Conservation (phyloP, 2,888 invertebrate genomes). For the Phyllotreta striolata region DNA sequence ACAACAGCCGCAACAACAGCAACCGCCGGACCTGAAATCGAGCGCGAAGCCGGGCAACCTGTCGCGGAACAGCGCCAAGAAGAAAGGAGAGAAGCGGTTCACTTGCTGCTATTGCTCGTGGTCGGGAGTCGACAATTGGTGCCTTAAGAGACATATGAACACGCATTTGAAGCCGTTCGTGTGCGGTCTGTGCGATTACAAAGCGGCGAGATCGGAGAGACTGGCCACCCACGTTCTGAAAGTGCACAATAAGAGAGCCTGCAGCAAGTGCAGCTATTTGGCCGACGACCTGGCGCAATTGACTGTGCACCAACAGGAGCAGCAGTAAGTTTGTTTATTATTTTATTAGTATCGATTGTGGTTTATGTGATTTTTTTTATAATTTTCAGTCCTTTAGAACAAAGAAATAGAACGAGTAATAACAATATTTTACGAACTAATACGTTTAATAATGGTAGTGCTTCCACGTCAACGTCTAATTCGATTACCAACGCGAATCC, state of each 20-base stretch:
- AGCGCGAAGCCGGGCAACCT: slow-evolving; percentile 45
- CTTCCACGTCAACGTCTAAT: slow-evolving; percentile 50
- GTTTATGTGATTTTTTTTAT: background rate
- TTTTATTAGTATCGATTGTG: background rate
- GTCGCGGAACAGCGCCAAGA: slow-evolving; percentile 55
- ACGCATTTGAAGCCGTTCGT: slow-evolving; percentile 92
- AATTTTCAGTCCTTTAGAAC: slow-evolving; percentile 68
- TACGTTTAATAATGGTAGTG: slow-evolving; percentile 45
- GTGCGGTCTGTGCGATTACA: slow-evolving; percentile 91
- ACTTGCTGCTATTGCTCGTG: slow-evolving; percentile 91
- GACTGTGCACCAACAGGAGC: slow-evolving; percentile 78
- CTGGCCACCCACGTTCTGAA: slow-evolving; percentile 89
- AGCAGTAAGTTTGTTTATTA: slow-evolving; percentile 69
- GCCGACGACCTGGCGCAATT: slow-evolving; percentile 85
- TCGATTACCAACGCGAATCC: slow-evolving; percentile 47
- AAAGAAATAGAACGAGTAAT: slow-evolving; percentile 67
- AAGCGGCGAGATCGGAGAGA: slow-evolving; percentile 90
- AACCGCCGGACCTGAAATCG: slow-evolving; percentile 50
- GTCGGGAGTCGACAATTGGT: slow-evolving; percentile 95
- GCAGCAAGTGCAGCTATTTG: slow-evolving; percentile 86
- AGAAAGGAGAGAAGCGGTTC: slow-evolving; percentile 61
- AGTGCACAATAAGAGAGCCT: slow-evolving; percentile 90
- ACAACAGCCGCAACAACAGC: too few relatives aligned
- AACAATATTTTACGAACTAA: slow-evolving; percentile 60
- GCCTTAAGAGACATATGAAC: slow-evolving; percentile 89